Percentiles rank a stretch among this genome's conserved stretches.
These are phyloP conservation scores for Tetragonisca angustula DNA, from an alignment of 2,888 invertebrate genomes.

Conservation along the genomic window DNA sequence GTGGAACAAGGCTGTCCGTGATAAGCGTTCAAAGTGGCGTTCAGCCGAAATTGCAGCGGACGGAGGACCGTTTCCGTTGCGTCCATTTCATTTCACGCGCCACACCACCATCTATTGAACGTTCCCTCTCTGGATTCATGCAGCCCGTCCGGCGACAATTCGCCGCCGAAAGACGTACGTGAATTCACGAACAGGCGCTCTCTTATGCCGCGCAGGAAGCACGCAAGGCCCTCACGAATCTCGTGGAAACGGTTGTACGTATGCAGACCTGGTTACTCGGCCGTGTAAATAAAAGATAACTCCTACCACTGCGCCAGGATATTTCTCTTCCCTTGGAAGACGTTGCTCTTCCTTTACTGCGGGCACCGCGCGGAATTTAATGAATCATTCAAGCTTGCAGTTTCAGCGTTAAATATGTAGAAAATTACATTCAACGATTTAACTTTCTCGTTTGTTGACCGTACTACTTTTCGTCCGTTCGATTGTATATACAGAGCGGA, in stretches of 20 bases:
- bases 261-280: conserved; percentile 4
- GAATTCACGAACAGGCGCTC: conserved; percentile 7
- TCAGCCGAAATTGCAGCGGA: conserved; percentile 28
- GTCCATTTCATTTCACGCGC: background rate
- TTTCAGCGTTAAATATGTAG: background rate
- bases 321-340: conserved; percentile 2
- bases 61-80: conserved; percentile 35
- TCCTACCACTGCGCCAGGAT: background rate
- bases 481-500: no score
- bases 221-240: conserved; percentile 27
- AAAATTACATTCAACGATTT: background rate
- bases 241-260: conserved; percentile 20
- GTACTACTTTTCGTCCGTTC: no score
- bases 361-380: background rate
- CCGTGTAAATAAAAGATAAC: conserved; percentile 45
- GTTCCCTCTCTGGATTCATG: conserved; percentile 15
- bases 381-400: background rate
- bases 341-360: background rate
- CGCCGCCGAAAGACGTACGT: conserved; percentile 10
- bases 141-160: conserved; percentile 21
- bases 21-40: conserved; percentile 1
- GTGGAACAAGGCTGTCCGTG: background rate
- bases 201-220: background rate
- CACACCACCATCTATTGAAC: conserved; percentile 14
- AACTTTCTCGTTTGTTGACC: no score